These are phyloP conservation scores for Myotis findleyi DNA, from an alignment of 2,797 vertebrate species.

Conservation along the genomic window DNA sequence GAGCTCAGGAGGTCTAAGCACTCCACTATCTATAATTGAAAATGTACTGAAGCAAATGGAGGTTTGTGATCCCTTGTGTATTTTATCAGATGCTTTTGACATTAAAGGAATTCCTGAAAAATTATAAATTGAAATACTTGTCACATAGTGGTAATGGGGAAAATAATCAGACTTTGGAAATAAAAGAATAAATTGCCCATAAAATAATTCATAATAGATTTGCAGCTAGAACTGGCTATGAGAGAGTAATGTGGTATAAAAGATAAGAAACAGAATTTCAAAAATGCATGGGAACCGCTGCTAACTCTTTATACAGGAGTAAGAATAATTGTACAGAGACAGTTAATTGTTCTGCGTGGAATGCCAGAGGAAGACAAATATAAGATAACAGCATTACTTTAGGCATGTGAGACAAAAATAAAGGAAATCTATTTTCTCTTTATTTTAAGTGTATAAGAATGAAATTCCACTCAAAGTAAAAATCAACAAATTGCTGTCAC, in stretches of 20 bases:
- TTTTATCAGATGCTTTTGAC: conserved; percentile 77
- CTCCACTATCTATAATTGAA: conserved; percentile 80
- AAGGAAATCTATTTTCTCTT: not conserved
- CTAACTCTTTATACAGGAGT: conserved; percentile 53
- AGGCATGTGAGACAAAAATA: not conserved
- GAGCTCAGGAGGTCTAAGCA: conserved; percentile 61
- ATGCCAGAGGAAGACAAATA: conserved; percentile 49
- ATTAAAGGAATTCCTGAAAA: conserved; percentile 76
- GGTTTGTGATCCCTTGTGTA: conserved; percentile 64
- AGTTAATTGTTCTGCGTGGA: conserved; percentile 34
- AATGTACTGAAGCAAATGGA: conserved; percentile 72
- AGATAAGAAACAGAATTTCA: conserved; percentile 69
- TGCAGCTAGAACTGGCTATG: conserved; percentile 64
- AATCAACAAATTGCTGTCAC: conserved; percentile 18
- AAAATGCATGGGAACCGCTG: not conserved
- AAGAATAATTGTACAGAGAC: conserved; percentile 46
- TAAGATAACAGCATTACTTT: not conserved
- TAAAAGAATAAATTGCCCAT: conserved; percentile 68
- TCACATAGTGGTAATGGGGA: conserved; percentile 9
- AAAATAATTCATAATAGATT: conserved; percentile 72
- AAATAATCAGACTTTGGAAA: conserved; percentile 57
- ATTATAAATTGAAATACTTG: conserved; percentile 70
- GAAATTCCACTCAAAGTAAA: conserved; percentile 35
- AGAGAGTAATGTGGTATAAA: conserved; percentile 70
- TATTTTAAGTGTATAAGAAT: conserved; percentile 35